Evolutionary conservation across 2,797 vertebrate genomes (phyloP).

Genomic region (Melanotaenia pygmaea): DNA sequence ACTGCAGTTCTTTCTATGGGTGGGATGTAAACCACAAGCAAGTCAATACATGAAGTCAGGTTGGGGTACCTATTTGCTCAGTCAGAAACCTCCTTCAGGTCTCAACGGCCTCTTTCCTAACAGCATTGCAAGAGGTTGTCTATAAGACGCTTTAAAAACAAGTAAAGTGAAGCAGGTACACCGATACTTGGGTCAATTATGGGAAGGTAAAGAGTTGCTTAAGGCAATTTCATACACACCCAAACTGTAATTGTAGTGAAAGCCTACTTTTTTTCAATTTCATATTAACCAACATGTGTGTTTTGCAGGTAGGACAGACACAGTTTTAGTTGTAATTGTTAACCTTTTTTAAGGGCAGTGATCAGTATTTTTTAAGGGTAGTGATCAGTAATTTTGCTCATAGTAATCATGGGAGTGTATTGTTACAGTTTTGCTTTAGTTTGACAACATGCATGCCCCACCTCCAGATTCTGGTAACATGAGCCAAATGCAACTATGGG

Average conservation of each 20-base stretch:
- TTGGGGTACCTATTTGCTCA: constrained; percentile 17
- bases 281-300: neutral
- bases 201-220: constrained; percentile 30
- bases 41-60: constrained; percentile 67
- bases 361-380: neutral
- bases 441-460: constrained; percentile 76
- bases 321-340: neutral
- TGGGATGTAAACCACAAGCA: constrained; percentile 55
- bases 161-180: neutral
- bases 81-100: constrained; percentile 2
- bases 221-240: constrained; percentile 22
- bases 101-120: constrained; percentile 1
- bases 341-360: neutral
- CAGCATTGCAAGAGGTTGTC: no score
- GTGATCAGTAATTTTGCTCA: constrained; percentile 29
- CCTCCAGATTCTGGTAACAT: constrained; percentile 83
- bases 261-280: neutral
- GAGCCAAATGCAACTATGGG: constrained; percentile 80
- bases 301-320: neutral
- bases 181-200: neutral
- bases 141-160: no score
- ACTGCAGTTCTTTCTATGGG: constrained; percentile 36
- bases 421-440: constrained; percentile 57
- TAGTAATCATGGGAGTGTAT: constrained; percentile 44
- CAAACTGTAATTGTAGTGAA: constrained; percentile 22